Percentiles rank a stretch among this genome's conserved stretches.
Evolutionary conservation across 2,113 vertebrate species (phyloP).

Genomic region (Eurypyga helias): DNA sequence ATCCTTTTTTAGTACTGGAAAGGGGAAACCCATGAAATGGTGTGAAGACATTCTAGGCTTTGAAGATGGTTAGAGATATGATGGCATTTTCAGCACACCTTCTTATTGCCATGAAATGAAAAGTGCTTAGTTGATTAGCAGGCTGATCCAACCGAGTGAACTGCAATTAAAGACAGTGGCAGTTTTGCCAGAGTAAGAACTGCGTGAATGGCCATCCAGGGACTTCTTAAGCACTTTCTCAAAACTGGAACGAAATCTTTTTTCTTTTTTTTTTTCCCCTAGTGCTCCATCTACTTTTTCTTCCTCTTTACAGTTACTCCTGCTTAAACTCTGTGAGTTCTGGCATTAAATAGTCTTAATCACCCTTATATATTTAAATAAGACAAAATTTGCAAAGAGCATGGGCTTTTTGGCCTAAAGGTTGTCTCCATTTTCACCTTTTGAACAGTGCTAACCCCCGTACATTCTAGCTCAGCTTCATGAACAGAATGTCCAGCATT

Average conservation of each 20-base stretch:
- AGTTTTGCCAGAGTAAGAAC: slow-evolving; percentile 16
- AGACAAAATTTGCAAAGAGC: background rate
- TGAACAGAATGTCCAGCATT: background rate
- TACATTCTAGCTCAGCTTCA: background rate
- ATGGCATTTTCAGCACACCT: slow-evolving; percentile 53
- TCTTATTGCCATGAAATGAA: slow-evolving; percentile 66
- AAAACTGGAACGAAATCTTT: background rate
- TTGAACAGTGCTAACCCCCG: background rate
- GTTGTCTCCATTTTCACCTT: background rate
- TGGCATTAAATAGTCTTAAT: background rate
- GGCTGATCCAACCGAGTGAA: slow-evolving; percentile 9
- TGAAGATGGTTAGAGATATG: slow-evolving; percentile 72
- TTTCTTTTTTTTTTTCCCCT: background rate
- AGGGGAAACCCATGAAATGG: slow-evolving; percentile 73
- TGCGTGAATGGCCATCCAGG: background rate
- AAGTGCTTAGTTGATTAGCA: slow-evolving; percentile 62
- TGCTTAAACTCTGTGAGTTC: background rate
- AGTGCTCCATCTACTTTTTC: background rate
- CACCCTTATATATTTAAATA: background rate
- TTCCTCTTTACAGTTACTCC: background rate
- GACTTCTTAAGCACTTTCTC: slow-evolving; percentile 15
- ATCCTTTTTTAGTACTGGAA: slow-evolving; percentile 66
- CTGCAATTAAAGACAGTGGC: slow-evolving; percentile 33
- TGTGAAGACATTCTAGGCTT: slow-evolving; percentile 76
- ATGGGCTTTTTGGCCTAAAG: background rate